phyloP scores from a whole-genome alignment of 2,797 vertebrate species.

The Siniperca obscura region DNA sequence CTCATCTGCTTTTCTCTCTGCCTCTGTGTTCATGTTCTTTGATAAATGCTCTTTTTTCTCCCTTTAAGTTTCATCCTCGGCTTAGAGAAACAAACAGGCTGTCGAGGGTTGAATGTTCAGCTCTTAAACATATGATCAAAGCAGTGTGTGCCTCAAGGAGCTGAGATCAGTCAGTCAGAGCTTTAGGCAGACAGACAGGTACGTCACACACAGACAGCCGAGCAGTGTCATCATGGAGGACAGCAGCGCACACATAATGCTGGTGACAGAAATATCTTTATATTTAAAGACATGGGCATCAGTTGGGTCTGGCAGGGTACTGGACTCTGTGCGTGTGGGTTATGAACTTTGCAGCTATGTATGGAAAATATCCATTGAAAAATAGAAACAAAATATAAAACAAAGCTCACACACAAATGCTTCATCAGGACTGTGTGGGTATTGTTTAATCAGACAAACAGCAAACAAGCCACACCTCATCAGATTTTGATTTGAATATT shows the following conservation, averaged over 20 bases:
- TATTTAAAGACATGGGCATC: not conserved
- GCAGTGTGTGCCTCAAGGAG: conserved; percentile 30
- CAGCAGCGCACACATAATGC: not conserved
- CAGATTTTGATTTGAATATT: no score
- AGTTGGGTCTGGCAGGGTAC: not conserved
- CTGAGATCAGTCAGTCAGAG: conserved; percentile 33
- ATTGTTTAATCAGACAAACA: no score
- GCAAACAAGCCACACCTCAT: no score
- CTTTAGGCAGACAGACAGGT: conserved; percentile 39
- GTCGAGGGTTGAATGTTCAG: conserved; percentile 24
- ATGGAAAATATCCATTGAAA: no score
- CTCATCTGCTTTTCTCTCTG: conserved; percentile 28
- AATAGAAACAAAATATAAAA: no score
- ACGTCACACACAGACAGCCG: conserved; percentile 4
- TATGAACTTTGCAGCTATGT: no score
- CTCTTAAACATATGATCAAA: conserved; percentile 53
- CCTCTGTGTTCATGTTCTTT: conserved; percentile 36
- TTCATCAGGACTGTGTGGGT: no score
- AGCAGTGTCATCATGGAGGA: conserved; percentile 27
- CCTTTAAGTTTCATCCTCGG: conserved; percentile 29
- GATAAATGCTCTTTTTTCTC: conserved; percentile 25
- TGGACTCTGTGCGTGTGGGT: no score
- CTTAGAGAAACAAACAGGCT: conserved; percentile 53
- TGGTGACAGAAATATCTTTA: conserved; percentile 1
- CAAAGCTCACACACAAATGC: no score